Conservation (phyloP, 2,888 invertebrate genomes). For the Stictocephala bisonia region DNA sequence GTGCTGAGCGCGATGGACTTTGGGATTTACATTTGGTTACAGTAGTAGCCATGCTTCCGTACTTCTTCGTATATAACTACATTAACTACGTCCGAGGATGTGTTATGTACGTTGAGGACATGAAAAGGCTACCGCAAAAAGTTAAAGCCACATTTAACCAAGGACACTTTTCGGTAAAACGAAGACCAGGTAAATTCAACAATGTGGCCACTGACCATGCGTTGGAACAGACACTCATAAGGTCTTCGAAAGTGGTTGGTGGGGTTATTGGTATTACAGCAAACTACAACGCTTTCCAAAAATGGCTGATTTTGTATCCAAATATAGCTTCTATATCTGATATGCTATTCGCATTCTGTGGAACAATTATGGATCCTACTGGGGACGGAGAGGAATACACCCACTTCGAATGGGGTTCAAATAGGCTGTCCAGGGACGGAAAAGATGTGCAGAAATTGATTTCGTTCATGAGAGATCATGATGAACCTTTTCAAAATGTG, state of each 20-base stretch:
- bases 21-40: conserved; percentile 19
- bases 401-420: conserved; percentile 10
- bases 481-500: neutral
- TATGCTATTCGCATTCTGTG: conserved; percentile 18
- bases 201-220: conserved; percentile 34
- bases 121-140: conserved; percentile 11
- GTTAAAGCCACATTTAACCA: neutral
- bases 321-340: conserved; percentile 7
- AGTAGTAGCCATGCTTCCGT: conserved; percentile 9
- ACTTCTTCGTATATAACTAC: neutral
- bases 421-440: conserved; percentile 4
- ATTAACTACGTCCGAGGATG: neutral
- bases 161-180: conserved; percentile 1
- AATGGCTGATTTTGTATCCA: conserved; percentile 6
- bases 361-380: conserved; percentile 14
- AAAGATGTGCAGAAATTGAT: conserved; percentile 29
- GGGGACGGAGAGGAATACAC: conserved; percentile 1
- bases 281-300: conserved; percentile 17
- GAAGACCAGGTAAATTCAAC: conserved; percentile 22
- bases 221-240: conserved; percentile 16
- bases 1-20: conserved; percentile 27
- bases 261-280: conserved; percentile 22
- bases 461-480: conserved; percentile 20
- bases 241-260: conserved; percentile 13
- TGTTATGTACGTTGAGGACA: conserved; percentile 6